Conservation (phyloP, 2,113 vertebrate species). For the Dolichallabes microphthalmus region DNA sequence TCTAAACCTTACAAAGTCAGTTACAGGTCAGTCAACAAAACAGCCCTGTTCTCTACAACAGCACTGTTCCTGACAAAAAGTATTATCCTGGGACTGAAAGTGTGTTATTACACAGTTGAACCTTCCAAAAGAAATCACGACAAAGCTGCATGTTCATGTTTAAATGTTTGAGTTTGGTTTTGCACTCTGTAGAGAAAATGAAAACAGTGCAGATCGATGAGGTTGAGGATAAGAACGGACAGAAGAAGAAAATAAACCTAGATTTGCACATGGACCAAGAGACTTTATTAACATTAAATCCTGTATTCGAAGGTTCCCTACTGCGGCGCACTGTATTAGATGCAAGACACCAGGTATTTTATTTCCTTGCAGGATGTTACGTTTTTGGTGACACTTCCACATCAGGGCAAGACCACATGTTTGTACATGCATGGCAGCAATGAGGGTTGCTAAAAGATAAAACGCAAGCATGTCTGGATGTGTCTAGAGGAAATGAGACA, state of each 20-base stretch:
- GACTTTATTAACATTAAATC: conserved; percentile 13
- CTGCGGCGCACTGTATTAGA: not conserved
- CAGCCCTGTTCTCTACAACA: conserved; percentile 27
- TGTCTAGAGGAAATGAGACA: conserved; percentile 35
- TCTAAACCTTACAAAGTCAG: conserved; percentile 33
- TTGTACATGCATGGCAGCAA: conserved; percentile 24
- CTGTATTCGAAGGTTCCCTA: not conserved
- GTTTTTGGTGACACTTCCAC: conserved; percentile 24
- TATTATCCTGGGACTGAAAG: conserved; percentile 36
- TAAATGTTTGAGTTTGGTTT: conserved; percentile 30
- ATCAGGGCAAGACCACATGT: conserved; percentile 15
- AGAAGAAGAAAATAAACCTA: not conserved
- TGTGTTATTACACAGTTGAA: conserved; percentile 38
- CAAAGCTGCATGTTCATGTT: conserved; percentile 42
- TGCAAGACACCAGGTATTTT: not conserved
- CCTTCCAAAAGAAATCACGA: conserved; percentile 51
- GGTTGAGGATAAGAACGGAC: conserved; percentile 28
- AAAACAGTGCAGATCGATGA: conserved; percentile 32
- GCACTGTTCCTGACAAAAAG: conserved; percentile 3
- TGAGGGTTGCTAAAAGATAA: conserved; percentile 26
- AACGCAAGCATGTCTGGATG: conserved; percentile 36
- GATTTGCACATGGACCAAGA: not conserved
- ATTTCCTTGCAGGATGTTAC: conserved; percentile 24
- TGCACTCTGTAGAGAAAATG: conserved; percentile 25
- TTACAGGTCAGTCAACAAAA: conserved; percentile 34